Evolutionary conservation across 37 sponge, comb jelly and placozoan genomes (phyloP).

Genomic region (Haliclona indistincta): DNA sequence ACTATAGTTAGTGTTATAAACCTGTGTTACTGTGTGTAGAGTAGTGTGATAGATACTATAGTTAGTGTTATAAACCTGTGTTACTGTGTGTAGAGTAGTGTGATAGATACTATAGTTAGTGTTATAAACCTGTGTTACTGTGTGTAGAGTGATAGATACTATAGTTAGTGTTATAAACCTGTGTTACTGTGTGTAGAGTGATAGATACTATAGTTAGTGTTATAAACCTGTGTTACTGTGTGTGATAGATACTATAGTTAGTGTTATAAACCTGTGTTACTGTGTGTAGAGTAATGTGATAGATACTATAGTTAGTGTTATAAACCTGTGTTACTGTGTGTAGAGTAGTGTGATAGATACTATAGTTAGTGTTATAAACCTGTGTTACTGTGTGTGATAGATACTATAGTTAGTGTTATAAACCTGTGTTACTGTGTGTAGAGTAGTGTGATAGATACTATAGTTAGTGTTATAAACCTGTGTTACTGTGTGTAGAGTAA

Average conservation of each 20-base stretch:
- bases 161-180: not conserved
- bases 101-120: conserved; percentile 18
- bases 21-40: too few species aligned
- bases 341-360: too few species aligned
- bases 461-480: not conserved
- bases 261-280: too few species aligned
- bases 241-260: conserved; percentile 21
- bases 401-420: not conserved
- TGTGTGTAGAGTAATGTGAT: too few species aligned
- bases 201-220: conserved; percentile 9
- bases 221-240: too few species aligned
- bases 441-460: conserved; percentile 42
- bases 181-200: conserved; percentile 92
- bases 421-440: too few species aligned
- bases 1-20: not conserved
- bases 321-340: too few species aligned
- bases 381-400: too few species aligned
- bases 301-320: not conserved
- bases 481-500: too few species aligned
- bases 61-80: not conserved
- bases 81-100: too few species aligned
- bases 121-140: conserved; percentile 73
- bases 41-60: conserved; percentile 32
- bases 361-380: not conserved
- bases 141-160: conserved; percentile 77